Conservation (phyloP, 2,888 invertebrate species). For the Agrotis segetum region DNA sequence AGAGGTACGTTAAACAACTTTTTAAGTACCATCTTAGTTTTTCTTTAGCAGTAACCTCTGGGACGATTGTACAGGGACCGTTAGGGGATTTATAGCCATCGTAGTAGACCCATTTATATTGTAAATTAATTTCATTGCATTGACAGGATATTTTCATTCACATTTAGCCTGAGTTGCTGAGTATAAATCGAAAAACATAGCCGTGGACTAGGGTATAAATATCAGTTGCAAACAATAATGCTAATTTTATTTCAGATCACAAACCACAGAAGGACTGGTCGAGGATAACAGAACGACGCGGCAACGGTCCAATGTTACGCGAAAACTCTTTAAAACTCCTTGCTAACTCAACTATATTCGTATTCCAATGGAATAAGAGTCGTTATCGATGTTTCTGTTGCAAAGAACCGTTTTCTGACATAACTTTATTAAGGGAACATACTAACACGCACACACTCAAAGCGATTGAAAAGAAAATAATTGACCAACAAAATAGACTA, state of each 20-base stretch:
- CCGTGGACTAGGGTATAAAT: too few relatives aligned
- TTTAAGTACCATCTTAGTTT: too few relatives aligned
- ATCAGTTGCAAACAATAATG: constrained; percentile 12
- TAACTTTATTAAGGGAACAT: constrained; percentile 76
- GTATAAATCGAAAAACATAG: too few relatives aligned
- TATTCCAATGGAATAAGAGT: constrained; percentile 86
- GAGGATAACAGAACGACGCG: constrained; percentile 76
- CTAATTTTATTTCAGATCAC: constrained; percentile 39
- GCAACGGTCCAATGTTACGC: constrained; percentile 76
- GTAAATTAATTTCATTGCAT: too few relatives aligned
- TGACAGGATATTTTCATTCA: too few relatives aligned
- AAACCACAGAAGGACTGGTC: constrained; percentile 68
- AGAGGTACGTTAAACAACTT: constrained; percentile 31
- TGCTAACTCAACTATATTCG: constrained; percentile 80
- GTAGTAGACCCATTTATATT: too few relatives aligned
- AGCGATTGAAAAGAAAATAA: constrained; percentile 81
- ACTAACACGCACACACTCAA: constrained; percentile 73
- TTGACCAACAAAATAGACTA: constrained; percentile 79
- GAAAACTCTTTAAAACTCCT: constrained; percentile 89
- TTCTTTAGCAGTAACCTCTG: too few relatives aligned
- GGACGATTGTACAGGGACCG: too few relatives aligned
- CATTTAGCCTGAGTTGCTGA: too few relatives aligned
- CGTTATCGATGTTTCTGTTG: constrained; percentile 84
- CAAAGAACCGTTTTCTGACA: constrained; percentile 80
- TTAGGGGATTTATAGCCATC: too few relatives aligned